Evolutionary conservation across 1,140 invertebrate genomes (phyloP), one percentile per base, ranked within the genome.

Genomic region (Dermatophagoides farinae): DNA sequence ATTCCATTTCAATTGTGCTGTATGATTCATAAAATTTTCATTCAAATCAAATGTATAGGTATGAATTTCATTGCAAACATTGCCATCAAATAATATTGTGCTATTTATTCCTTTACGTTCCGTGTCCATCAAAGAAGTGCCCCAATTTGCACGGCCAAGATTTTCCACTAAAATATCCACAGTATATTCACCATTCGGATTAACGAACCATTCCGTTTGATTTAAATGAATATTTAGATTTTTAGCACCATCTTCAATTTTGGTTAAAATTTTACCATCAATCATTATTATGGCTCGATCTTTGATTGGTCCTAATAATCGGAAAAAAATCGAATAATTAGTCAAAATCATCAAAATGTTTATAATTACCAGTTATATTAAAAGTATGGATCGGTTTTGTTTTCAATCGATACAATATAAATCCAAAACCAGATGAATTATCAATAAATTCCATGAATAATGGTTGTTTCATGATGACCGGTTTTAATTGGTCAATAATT

Each of bases 101-200:
- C 31, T 46, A 47, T 38, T 22, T 6, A 62, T 16, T 14, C 61
- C 61, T 51, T 31, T 62, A 14, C 61, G 25, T 37, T 57, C 18
- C 31, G 2, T 31, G 11, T 25, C 5, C n/a, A n/a, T 31, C 11
- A 53, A 38, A n/a, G 23, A 2, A 38, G 23, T 47, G 2, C 60
- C 66, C 31, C 18, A 64, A 44, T 55, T 52, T 23, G 64, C 38
- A 20, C 65, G 67, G 10, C 65, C 65, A 54, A 64, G 63, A 46
- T 66, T 66, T 53, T 66, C 65, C 6, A 66, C 65, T n/a, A 66
- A 37, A 43, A 66, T 60, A 23, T 51, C 61, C 11, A 67, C 22
- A 14, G 37, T 23, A 38, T 62, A 14, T 41, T 38, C 47, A 57
- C 31, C 61, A 66, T 51, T 66, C 61, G 1, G 63, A 57, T 20